Evolutionary conservation across 92 coral and sea anemone genomes (phyloP).

Genomic region (Porites cylindrica): DNA sequence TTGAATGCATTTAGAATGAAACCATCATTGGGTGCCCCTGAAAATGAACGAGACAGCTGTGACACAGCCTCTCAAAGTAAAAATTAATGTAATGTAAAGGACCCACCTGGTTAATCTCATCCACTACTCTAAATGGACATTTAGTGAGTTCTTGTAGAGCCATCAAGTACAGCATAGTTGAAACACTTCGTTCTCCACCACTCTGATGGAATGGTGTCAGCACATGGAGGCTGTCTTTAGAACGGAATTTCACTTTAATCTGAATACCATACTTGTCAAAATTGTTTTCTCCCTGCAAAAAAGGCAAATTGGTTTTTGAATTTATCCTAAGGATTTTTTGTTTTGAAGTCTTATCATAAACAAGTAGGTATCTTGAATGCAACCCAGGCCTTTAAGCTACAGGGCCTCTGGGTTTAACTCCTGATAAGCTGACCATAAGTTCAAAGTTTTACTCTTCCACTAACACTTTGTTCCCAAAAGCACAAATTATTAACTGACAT

Average conservation of each 20-base stretch:
- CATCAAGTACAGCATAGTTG: conserved; percentile 97
- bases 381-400: no score
- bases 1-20: no score
- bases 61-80: background rate
- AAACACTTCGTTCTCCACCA: conserved; percentile 97
- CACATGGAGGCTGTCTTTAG: conserved; percentile 96
- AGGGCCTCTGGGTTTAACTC: no score
- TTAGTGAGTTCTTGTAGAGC: conserved; percentile 93
- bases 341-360: no score
- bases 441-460: no score
- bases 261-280: conserved; percentile 96
- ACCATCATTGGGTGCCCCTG: no score
- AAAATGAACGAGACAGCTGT: background rate
- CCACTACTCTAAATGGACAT: conserved; percentile 98
- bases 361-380: no score
- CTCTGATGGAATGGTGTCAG: conserved; percentile 97
- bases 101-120: conserved; percentile 96
- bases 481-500: no score
- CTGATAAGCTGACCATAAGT: no score
- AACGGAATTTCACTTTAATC: conserved; percentile 97
- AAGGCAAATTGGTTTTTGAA: background rate
- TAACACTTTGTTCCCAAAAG: no score
- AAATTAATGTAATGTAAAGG: no score
- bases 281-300: conserved; percentile 78
- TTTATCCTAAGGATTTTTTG: no score